A percentile compares a stretch with the other conserved stretches of the same genome.
phyloP scores from a whole-genome alignment of 2,888 invertebrate genomes.

The Tipula lateralis region DNA sequence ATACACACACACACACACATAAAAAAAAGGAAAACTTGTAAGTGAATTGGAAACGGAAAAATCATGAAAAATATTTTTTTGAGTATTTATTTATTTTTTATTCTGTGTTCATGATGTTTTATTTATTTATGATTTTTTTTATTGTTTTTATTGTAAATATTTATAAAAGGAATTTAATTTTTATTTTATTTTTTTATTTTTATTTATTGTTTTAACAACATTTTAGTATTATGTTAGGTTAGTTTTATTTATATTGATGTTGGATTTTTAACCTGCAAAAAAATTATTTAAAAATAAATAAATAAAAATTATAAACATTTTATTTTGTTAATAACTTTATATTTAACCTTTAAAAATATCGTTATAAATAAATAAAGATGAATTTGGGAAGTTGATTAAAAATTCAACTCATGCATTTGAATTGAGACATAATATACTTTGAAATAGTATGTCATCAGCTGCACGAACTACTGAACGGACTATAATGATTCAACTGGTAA shows the following conservation, averaged over 20 bases:
- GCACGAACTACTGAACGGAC: too few relatives aligned
- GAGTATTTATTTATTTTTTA: not conserved
- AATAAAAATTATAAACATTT: not conserved
- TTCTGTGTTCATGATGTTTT: constrained; percentile 24
- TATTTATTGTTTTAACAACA: not conserved
- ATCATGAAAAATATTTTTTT: not conserved
- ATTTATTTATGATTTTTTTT: constrained; percentile 19
- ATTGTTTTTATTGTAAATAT: constrained; percentile 24
- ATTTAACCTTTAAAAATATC: not conserved
- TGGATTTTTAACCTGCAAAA: constrained; percentile 11
- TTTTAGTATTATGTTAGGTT: constrained; percentile 24
- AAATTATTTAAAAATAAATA: too few relatives aligned
- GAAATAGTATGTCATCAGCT: too few relatives aligned
- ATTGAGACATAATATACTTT: too few relatives aligned
- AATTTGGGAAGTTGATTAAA: not conserved
- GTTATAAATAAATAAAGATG: not conserved
- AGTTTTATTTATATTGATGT: constrained; percentile 4
- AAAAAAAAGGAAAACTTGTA: not conserved
- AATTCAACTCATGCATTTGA: too few relatives aligned
- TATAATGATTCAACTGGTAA: too few relatives aligned
- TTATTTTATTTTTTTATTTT: too few relatives aligned
- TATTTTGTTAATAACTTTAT: not conserved
- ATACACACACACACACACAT: not conserved
- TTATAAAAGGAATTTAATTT: constrained; percentile 19
- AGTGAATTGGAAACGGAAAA: constrained; percentile 11